Evolutionary conservation across 2,797 vertebrate species (phyloP).

Genomic region (Etheostoma nigrum): DNA sequence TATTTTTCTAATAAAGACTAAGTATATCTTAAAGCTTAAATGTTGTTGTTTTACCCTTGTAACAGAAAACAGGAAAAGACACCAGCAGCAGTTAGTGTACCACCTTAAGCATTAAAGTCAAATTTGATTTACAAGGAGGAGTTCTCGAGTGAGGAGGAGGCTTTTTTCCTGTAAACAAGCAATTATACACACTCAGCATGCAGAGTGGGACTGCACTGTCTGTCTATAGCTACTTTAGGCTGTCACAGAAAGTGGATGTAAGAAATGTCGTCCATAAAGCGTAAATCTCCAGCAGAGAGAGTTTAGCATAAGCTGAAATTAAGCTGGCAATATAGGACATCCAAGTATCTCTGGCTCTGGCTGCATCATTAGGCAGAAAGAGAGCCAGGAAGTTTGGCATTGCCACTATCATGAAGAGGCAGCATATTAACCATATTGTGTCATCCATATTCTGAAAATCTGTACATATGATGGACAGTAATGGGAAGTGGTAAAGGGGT

Average conservation of each 20-base stretch:
- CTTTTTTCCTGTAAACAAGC: constrained; percentile 78
- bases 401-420: constrained; percentile 57
- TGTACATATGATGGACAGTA: constrained; percentile 48
- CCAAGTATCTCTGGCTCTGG: constrained; percentile 70
- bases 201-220: constrained; percentile 71
- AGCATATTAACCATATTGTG: constrained; percentile 45
- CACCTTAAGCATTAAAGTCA: constrained; percentile 65
- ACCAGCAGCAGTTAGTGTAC: constrained; percentile 19
- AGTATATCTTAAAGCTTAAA: constrained; percentile 20
- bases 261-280: constrained; percentile 71
- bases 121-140: constrained; percentile 65
- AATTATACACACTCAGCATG: constrained; percentile 79
- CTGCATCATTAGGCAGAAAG: constrained; percentile 74
- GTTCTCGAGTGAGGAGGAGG: constrained; percentile 60
- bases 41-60: constrained; percentile 20
- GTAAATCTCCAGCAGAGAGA: constrained; percentile 70
- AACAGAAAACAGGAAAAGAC: constrained; percentile 35
- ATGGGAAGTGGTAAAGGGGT: constrained; percentile 31
- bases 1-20: constrained; percentile 14
- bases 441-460: constrained; percentile 45
- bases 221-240: constrained; percentile 80
- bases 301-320: constrained; percentile 84
- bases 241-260: constrained; percentile 78
- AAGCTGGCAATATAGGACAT: constrained; percentile 81
- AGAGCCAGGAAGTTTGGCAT: constrained; percentile 58